Evolutionary conservation across 1,140 invertebrate genomes (phyloP).

Genomic region (Manduca sexta): DNA sequence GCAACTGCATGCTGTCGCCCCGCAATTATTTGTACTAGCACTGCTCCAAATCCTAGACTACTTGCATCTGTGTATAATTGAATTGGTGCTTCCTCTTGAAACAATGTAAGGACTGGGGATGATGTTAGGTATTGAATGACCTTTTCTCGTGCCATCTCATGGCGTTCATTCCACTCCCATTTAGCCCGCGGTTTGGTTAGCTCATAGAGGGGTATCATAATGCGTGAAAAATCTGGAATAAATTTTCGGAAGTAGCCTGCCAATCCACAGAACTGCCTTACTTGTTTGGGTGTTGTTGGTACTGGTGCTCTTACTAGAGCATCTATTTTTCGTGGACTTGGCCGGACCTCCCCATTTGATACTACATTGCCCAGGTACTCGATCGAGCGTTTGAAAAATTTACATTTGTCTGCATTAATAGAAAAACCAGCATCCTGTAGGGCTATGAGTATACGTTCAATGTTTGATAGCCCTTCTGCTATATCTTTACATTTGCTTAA

Average conservation of each 20-base stretch:
- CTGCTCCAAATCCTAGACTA: conserved; percentile 18
- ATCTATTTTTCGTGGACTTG: conserved; percentile 26
- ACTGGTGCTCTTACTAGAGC: conserved; percentile 25
- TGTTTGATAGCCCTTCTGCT: conserved; percentile 10
- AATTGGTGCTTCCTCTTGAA: conserved; percentile 18
- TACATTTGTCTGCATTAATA: conserved; percentile 24
- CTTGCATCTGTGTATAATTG: conserved; percentile 35
- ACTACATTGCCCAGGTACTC: conserved; percentile 34
- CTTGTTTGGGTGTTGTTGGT: conserved; percentile 31
- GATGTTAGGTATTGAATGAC: conserved; percentile 8
- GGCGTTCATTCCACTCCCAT: conserved; percentile 18
- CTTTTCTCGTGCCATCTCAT: conserved; percentile 4
- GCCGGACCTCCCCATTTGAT: conserved; percentile 21
- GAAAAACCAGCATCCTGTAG: conserved; percentile 28
- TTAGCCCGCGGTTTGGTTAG: conserved; percentile 9
- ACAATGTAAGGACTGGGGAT: conserved; percentile 25
- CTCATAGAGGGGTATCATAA: conserved; percentile 13
- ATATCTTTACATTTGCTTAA: not conserved
- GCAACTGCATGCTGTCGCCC: not conserved
- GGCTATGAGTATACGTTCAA: conserved; percentile 24
- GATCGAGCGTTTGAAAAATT: conserved; percentile 29
- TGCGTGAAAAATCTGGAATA: conserved; percentile 48
- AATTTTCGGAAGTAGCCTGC: conserved; percentile 59
- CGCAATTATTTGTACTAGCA: conserved; percentile 20
- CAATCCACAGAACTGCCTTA: conserved; percentile 60